Percentiles rank a stretch among this genome's conserved stretches.
phyloP scores from a whole-genome alignment of 2,113 vertebrate species.

The Zosterops pallidus region DNA sequence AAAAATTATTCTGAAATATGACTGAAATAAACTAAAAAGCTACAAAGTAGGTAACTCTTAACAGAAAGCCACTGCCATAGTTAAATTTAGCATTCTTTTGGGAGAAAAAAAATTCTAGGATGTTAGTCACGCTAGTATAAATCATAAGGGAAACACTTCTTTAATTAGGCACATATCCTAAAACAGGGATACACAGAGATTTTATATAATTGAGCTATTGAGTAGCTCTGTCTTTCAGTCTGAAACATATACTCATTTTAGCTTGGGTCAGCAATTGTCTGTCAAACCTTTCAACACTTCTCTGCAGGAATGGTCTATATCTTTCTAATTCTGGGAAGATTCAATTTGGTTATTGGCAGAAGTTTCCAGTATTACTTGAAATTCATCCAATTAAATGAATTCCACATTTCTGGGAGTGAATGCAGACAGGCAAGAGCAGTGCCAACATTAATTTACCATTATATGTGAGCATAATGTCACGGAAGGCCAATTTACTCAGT shows the following conservation, averaged over 20 bases:
- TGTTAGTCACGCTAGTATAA: background rate
- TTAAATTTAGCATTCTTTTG: background rate
- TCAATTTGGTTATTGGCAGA: background rate
- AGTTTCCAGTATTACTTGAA: background rate
- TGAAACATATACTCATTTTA: background rate
- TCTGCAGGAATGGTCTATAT: background rate
- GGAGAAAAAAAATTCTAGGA: background rate
- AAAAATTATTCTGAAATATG: background rate
- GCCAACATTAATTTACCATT: slow-evolving; percentile 4
- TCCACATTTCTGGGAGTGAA: background rate
- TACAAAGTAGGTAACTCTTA: background rate
- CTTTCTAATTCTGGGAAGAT: slow-evolving; percentile 22
- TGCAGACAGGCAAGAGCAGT: background rate
- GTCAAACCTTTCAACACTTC: background rate
- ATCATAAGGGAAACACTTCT: background rate
- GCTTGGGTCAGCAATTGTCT: background rate
- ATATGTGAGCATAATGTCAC: background rate
- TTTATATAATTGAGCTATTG: background rate
- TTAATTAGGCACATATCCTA: background rate
- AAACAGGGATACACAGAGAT: background rate
- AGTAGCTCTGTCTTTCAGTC: background rate
- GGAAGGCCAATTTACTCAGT: background rate
- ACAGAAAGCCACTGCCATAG: background rate
- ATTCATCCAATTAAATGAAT: slow-evolving; percentile 25
- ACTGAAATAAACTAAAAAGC: background rate